Conservation (phyloP, 2,888 invertebrate species). For the Opisthograptis luteolata region DNA sequence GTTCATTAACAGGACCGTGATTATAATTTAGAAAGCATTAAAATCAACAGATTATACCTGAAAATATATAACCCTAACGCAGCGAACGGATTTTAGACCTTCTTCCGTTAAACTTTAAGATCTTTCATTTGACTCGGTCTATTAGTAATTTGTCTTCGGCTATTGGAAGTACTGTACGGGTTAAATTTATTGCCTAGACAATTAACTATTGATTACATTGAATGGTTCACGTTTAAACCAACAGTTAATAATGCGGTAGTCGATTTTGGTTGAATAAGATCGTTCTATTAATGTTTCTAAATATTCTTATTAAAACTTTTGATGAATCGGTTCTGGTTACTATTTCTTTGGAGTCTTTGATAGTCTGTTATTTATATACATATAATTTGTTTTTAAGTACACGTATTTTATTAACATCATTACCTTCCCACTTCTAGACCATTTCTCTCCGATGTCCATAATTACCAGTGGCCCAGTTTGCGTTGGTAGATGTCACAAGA, state of each 20-base stretch:
- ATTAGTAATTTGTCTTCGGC: conserved; percentile 43
- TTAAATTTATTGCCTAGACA: conserved; percentile 64
- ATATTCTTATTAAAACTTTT: conserved; percentile 14
- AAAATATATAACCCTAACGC: conserved; percentile 31
- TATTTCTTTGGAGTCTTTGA: not conserved
- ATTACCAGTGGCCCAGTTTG: no score
- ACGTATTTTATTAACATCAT: no score
- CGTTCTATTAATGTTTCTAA: conserved; percentile 45
- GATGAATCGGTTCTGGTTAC: conserved; percentile 25
- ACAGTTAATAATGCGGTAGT: conserved; percentile 56
- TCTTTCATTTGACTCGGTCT: conserved; percentile 24
- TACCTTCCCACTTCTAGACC: no score
- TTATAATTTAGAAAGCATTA: conserved; percentile 56
- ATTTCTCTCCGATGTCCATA: no score
- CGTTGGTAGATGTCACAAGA: no score
- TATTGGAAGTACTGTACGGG: conserved; percentile 47
- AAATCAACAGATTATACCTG: conserved; percentile 48
- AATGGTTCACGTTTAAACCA: conserved; percentile 57
- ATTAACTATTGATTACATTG: conserved; percentile 65
- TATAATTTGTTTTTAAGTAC: no score
- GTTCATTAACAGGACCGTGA: conserved; percentile 51
- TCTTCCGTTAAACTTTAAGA: conserved; percentile 31
- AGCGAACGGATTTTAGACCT: conserved; percentile 25
- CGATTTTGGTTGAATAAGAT: conserved; percentile 46
- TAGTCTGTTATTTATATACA: not conserved